Percentiles rank a stretch among this genome's conserved stretches.
Evolutionary conservation across 2,797 vertebrate genomes (phyloP).

Genomic region (Chloroceryle inda): DNA sequence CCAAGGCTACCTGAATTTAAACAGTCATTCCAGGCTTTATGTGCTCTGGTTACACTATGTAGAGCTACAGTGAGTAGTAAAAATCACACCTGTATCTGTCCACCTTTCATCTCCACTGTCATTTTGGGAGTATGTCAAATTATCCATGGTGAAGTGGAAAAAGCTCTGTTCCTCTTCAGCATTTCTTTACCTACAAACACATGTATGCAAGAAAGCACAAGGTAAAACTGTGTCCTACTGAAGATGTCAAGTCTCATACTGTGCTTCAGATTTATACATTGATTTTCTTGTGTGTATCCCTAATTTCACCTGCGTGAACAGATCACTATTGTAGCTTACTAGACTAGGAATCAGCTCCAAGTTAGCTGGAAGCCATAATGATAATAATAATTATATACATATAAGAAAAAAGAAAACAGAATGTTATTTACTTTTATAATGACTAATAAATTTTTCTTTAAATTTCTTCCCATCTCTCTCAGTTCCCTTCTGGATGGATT

Average conservation of each 20-base stretch:
- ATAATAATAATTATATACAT: neutral
- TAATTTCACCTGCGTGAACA: neutral
- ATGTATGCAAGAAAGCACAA: neutral
- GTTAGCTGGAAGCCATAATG: neutral
- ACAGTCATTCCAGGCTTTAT: neutral
- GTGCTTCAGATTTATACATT: neutral
- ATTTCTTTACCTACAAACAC: neutral
- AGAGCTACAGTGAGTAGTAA: neutral
- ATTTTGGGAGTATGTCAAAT: neutral
- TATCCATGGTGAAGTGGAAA: neutral
- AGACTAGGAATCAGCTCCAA: neutral
- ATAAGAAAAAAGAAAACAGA: neutral
- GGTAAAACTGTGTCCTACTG: neutral
- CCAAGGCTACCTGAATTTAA: neutral
- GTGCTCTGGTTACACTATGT: neutral
- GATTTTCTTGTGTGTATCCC: neutral
- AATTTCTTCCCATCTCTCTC: slow-evolving; percentile 1
- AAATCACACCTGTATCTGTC: neutral
- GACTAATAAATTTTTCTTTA: slow-evolving; percentile 25
- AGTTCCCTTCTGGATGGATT: slow-evolving; percentile 8
- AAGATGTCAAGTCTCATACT: neutral
- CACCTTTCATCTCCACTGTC: neutral
- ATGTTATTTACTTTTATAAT: neutral
- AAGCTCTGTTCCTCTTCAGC: neutral
- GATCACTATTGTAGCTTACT: neutral